Percentiles rank a stretch among this genome's conserved stretches.
Conservation (phyloP, 2,113 vertebrate genomes). For the Vicugna pacos region DNA sequence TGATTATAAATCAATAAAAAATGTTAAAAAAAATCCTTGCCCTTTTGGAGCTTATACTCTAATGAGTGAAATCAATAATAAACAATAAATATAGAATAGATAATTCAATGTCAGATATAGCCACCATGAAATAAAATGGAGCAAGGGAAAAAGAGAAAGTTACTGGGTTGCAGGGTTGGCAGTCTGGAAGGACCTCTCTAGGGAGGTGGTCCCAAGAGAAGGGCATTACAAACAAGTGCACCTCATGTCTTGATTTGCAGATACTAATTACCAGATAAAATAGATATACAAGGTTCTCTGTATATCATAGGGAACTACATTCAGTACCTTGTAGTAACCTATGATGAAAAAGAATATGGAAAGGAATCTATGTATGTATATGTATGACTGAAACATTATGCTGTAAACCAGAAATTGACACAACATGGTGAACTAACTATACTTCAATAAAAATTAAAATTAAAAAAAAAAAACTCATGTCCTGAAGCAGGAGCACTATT, state of each 20-base stretch:
- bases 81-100: not conserved
- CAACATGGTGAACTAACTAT: no score
- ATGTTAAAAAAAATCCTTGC: not conserved
- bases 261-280: no score
- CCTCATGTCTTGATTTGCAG: no score
- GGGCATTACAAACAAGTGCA: not conserved
- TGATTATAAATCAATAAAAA: no score
- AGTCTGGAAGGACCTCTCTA: not conserved
- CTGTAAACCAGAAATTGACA: no score
- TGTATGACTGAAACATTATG: no score
- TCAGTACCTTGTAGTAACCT: no score
- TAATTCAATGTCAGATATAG: not conserved
- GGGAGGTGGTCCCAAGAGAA: not conserved
- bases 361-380: no score
- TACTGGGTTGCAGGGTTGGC: not conserved
- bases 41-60: not conserved
- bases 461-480: not conserved
- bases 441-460: no score
- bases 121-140: not conserved
- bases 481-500: not conserved
- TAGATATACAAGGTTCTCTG: no score
- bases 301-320: no score
- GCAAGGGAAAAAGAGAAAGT: not conserved
- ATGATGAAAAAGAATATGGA: no score
- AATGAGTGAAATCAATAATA: not conserved